Conservation (phyloP, 2,888 invertebrate genomes). For the Epinotia demarniana region DNA sequence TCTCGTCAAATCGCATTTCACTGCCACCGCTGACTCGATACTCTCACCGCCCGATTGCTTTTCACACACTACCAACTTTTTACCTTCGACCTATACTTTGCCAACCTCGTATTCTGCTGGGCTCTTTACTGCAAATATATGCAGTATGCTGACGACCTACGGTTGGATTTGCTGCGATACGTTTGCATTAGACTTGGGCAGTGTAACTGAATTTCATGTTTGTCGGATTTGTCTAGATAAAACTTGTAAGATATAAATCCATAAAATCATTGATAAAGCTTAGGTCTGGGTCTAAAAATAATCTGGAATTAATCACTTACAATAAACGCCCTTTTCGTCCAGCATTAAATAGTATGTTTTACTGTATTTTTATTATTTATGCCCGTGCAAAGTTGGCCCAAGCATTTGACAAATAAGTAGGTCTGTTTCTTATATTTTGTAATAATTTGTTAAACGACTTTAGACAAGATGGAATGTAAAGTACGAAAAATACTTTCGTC, state of each 20-base stretch:
- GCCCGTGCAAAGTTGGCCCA: too few species aligned
- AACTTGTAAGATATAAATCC: neutral
- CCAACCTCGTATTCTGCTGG: neutral
- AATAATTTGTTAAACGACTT: neutral
- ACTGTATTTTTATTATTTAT: too few species aligned
- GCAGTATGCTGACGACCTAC: neutral
- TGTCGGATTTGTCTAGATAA: neutral
- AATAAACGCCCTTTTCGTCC: too few species aligned
- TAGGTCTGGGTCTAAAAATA: too few species aligned
- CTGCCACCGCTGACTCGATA: slow-evolving; percentile 42
- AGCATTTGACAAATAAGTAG: too few species aligned
- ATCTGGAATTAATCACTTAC: too few species aligned
- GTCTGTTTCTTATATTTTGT: neutral
- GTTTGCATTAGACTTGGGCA: neutral
- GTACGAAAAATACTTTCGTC: neutral
- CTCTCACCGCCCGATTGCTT: slow-evolving; percentile 36
- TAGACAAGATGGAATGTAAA: neutral
- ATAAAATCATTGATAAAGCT: neutral
- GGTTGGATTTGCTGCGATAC: neutral
- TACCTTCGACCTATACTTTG: neutral
- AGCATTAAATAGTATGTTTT: too few species aligned
- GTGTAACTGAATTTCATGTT: neutral
- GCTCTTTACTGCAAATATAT: neutral
- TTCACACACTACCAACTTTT: slow-evolving; percentile 25
- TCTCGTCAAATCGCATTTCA: slow-evolving; percentile 54